These are phyloP conservation scores for Ctenodactylus gundi DNA, from an alignment of 2,113 vertebrate genomes.

Conservation along the genomic window DNA sequence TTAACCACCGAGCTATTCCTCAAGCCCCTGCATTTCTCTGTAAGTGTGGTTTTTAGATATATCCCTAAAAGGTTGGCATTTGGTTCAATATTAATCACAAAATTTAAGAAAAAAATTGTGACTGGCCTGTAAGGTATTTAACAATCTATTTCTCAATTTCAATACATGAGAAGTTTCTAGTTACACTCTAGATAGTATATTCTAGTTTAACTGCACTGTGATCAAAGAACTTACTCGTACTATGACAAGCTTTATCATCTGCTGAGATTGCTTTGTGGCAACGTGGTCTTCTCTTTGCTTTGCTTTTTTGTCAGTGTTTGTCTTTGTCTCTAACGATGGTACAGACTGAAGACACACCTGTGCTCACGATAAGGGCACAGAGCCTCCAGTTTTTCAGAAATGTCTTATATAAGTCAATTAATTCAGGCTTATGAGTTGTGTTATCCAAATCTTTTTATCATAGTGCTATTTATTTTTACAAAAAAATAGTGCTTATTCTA, in stretches of 20 bases:
- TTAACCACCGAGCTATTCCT: too few relatives aligned
- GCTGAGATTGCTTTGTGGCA: background rate
- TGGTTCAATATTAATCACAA: background rate
- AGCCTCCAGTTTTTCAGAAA: background rate
- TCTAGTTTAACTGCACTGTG: background rate
- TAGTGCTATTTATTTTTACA: background rate
- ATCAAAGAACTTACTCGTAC: background rate
- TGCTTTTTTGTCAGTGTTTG: too few relatives aligned
- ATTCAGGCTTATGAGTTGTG: background rate
- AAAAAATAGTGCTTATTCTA: too few relatives aligned
- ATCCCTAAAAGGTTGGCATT: background rate
- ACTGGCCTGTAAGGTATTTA: background rate
- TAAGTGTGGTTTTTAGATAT: background rate
- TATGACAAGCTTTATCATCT: background rate
- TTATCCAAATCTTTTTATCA: constrained; percentile 1
- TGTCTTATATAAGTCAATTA: background rate
- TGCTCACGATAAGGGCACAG: background rate
- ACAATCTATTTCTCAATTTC: constrained; percentile 33
- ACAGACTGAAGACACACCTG: background rate
- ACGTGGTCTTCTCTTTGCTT: background rate
- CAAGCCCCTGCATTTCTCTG: too few relatives aligned
- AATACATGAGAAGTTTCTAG: background rate
- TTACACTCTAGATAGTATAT: background rate
- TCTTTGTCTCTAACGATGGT: too few relatives aligned
- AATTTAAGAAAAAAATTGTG: too few relatives aligned